Conservation (phyloP, 2,888 invertebrate genomes). For the Stramonita haemastoma region DNA sequence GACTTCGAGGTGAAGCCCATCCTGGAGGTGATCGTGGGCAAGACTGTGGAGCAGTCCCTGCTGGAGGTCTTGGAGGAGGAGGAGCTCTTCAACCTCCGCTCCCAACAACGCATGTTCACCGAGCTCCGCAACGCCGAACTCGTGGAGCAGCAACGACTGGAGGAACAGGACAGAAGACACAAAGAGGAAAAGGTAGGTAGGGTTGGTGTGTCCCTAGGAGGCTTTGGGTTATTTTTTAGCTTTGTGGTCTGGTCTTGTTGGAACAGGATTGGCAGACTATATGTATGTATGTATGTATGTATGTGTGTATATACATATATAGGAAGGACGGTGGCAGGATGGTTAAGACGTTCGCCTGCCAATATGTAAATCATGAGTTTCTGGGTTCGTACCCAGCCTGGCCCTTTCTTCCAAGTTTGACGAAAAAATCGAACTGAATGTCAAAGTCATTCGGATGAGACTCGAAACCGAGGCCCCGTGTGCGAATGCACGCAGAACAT, state of each 20-base stretch:
- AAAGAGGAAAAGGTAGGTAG: conserved; percentile 72
- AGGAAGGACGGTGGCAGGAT: too few species aligned
- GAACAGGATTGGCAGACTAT: background rate
- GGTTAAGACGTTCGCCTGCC: too few species aligned
- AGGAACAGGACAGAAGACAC: conserved; percentile 84
- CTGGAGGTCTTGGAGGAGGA: conserved; percentile 96
- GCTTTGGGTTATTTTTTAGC: background rate
- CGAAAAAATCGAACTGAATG: too few species aligned
- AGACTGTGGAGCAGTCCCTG: conserved; percentile 92
- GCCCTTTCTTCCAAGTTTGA: too few species aligned
- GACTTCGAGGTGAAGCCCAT: conserved; percentile 93
- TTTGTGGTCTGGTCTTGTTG: background rate
- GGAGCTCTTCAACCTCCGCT: conserved; percentile 88
- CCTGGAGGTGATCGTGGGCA: conserved; percentile 91
- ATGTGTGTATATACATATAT: conserved; percentile 17
- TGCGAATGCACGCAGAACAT: too few species aligned
- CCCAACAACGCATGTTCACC: conserved; percentile 86
- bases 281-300: background rate
- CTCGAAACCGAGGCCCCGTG: too few species aligned
- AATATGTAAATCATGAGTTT: too few species aligned
- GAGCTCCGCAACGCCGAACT: conserved; percentile 88
- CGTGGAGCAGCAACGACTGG: conserved; percentile 88
- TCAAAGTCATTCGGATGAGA: too few species aligned
- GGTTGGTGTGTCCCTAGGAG: background rate
- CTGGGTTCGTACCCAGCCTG: too few species aligned